phyloP scores from a whole-genome alignment of 2,797 vertebrate genomes.

The Hypotaenidia philippensis region DNA sequence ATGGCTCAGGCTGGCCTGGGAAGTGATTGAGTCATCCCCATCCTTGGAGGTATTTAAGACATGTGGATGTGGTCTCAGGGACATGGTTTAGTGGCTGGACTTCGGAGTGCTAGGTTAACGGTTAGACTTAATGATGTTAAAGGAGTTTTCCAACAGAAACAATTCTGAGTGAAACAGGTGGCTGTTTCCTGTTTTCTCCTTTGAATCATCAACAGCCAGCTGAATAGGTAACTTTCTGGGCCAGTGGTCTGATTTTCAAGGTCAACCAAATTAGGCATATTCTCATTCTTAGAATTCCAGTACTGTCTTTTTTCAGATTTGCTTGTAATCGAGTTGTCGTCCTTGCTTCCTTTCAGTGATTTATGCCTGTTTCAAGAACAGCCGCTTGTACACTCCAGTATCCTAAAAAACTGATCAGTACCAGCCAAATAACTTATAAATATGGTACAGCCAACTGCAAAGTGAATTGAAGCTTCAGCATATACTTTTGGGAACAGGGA shows the following conservation, averaged over 20 bases:
- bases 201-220: neutral
- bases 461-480: slow-evolving; percentile 18
- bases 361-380: neutral
- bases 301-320: neutral
- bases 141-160: too few species aligned
- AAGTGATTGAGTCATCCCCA: too few species aligned
- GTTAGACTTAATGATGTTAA: too few species aligned
- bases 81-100: too few species aligned
- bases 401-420: neutral
- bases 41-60: too few species aligned
- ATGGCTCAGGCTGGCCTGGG: too few species aligned
- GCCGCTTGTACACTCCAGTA: neutral
- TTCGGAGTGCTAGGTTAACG: too few species aligned
- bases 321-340: neutral
- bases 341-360: neutral
- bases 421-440: neutral
- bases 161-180: neutral
- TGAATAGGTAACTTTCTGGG: neutral
- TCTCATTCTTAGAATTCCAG: neutral
- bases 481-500: slow-evolving; percentile 22
- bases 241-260: neutral
- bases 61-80: too few species aligned
- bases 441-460: neutral
- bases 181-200: neutral
- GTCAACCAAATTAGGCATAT: neutral